Base-by-base conservation (phyloP, 2,113 vertebrate genomes). In the Struthio camelus region DNA sequence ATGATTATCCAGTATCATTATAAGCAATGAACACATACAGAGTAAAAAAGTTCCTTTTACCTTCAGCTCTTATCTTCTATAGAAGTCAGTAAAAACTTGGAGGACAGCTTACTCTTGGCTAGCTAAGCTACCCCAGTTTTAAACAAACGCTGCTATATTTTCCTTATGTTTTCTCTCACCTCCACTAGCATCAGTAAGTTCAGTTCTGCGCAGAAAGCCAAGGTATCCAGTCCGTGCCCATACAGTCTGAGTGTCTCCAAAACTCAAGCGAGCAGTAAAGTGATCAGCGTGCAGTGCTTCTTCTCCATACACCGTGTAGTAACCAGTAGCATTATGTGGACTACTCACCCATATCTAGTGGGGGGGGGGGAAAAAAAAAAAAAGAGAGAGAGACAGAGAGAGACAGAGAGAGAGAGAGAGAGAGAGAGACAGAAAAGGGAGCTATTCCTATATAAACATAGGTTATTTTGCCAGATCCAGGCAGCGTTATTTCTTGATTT, bases 191-290 rank as follows among this genome's bases (percentile, higher is more conserved):
- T 99, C 99, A 0, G 99, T 99, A 53, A 99, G 99, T 88, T 99
- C 99, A 0, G 99, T 99, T 85, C 99, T 98, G 38, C 99, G 98
- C 79, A 99, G 98, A 96, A 99, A 99, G 95, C 99, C 99, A 38
- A 99, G 98, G 98, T 99, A 99, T 6, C 99, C 99, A 0, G 99
- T 99, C 58, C 99, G 98, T 2, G 99, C 99, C 99, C 99, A 99
- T 8, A 99, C 20, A 0, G 99, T 99, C 94, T 99, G 99, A 0
- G 99, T 99, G 97, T 99, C 99, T 23, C 99, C 99, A 5, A 99
- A 99, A 88, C 99, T 99, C 65, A 99, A 98, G 83, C 97, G 98
- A 70, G 99, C 99, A 77, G 98, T 99, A 80, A 99, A 99, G 97
- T 99, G 99, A 96, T 99, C 99, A 0, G 99, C 98, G 0, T 99